Evolutionary conservation across 2,888 invertebrate genomes (phyloP).

Genomic region (Limnephilus marmoratus): DNA sequence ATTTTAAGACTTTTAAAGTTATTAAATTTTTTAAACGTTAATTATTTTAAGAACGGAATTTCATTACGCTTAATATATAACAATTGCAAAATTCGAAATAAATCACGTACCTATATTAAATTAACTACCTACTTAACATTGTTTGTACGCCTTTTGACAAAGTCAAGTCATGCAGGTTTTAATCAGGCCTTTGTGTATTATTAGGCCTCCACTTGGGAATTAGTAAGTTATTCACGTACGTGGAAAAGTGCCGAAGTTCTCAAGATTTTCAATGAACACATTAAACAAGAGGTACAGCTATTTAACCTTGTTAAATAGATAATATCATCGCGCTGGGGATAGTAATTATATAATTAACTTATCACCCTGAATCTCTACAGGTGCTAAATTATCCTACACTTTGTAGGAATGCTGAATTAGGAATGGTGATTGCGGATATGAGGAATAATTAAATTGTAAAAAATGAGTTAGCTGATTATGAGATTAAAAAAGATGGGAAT

Average conservation of each 20-base stretch:
- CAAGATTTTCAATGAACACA: slow-evolving; percentile 2
- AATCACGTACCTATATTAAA: too few species aligned
- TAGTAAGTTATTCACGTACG: not conserved
- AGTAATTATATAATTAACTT: slow-evolving; percentile 6
- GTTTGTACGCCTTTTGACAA: not conserved
- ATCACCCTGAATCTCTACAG: not conserved
- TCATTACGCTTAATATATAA: too few species aligned
- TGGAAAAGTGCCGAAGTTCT: not conserved
- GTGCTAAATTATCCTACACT: not conserved
- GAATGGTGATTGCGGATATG: not conserved
- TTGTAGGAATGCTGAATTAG: not conserved
- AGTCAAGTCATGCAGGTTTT: not conserved
- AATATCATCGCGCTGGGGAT: not conserved
- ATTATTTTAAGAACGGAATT: too few species aligned
- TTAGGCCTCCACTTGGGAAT: not conserved
- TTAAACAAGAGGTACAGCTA: not conserved
- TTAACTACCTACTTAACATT: too few species aligned
- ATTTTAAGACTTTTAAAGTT: too few species aligned
- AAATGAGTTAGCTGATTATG: not conserved
- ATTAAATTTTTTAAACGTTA: too few species aligned
- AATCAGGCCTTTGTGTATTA: not conserved
- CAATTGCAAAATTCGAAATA: too few species aligned
- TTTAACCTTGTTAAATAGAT: not conserved
- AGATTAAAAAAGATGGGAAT: not conserved
- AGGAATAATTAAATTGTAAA: not conserved